Base-by-base conservation (phyloP, 2,888 invertebrate genomes). In the Epiblema foenella region DNA sequence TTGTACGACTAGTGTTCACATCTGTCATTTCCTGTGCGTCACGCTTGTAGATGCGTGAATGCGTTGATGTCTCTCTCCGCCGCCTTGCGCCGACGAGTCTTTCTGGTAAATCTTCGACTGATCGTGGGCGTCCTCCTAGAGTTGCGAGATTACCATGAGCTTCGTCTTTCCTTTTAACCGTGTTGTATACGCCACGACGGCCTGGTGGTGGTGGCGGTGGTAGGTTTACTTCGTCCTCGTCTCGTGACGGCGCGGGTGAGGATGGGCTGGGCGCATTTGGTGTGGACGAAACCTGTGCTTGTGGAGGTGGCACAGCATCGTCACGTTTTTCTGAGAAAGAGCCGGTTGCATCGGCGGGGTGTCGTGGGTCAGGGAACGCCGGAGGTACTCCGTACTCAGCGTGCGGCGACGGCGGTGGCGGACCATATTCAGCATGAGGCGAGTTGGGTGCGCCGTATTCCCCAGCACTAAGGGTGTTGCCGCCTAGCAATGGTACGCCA, bases 1-100 rank as follows among this genome's bases (percentile, higher is more conserved):
- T 98, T 75, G 95, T 97, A 83, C 98, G 94, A 91, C 98, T 98
- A 77, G 98, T 97, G 85, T 98, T 98, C 37, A 98, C 97, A 84
- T 98, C 98, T 75, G 97, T 97, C 97, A 98, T 97, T 90, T 98
- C 98, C 89, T 97, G 97, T 72, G 97, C 95, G 78, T 97, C 97
- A 51, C 97, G 95, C 84, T 97, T 97, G 91, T 97, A 97, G 71
- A 97, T 96, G 78, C 97, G 95, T 69, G 95, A 95, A 18, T 95
- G 94, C 78, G 95, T 94, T n/a, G 95, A 95, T 75, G 95, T 94
- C 72, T 94, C 93, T 76, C 95, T 89, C 77, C 96, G 94, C 83
- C 95, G 94, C 79, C 97, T 95, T 29, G 95, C 96, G 54, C 97
- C 97, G 73, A 96, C 95, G 77, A 97, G 93, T 84, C 97, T 96